Evolutionary conservation across 2,113 vertebrate species (phyloP).

Genomic region (Mesitornis unicolor): DNA sequence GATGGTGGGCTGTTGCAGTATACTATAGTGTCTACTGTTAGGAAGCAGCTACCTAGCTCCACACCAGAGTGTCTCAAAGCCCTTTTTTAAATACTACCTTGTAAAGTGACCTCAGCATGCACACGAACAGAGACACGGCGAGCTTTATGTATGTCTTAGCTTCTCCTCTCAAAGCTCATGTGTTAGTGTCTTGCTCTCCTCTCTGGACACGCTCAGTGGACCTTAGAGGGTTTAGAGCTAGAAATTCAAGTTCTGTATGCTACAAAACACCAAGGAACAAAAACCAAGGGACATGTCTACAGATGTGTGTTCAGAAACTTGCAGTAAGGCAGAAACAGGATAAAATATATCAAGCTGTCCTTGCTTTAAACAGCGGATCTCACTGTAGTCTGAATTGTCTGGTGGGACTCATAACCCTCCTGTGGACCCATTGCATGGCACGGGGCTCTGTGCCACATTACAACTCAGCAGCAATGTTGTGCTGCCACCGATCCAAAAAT

Average conservation of each 20-base stretch:
- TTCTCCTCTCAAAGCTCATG: not conserved
- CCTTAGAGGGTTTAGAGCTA: not conserved
- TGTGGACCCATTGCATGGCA: not conserved
- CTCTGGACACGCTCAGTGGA: not conserved
- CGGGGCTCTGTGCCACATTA: not conserved
- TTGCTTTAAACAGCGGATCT: not conserved
- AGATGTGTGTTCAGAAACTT: not conserved
- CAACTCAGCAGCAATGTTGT: not conserved
- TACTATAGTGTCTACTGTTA: not conserved
- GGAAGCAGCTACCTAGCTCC: not conserved
- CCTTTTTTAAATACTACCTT: not conserved
- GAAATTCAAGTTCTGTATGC: not conserved
- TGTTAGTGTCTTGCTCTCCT: not conserved
- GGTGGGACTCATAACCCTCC: not conserved
- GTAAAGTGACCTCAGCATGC: not conserved
- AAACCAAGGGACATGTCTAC: not conserved
- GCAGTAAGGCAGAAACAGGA: not conserved
- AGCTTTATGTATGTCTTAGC: not conserved
- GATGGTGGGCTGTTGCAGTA: not conserved
- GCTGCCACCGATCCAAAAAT: conserved; percentile 9
- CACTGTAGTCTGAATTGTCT: not conserved
- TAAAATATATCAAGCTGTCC: not conserved
- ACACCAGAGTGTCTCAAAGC: not conserved
- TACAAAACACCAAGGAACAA: too few species aligned
- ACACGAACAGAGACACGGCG: fast-evolving